These are phyloP conservation scores for Rhagoletis pomonella DNA, from an alignment of 1,140 invertebrate species.

Conservation along the genomic window DNA sequence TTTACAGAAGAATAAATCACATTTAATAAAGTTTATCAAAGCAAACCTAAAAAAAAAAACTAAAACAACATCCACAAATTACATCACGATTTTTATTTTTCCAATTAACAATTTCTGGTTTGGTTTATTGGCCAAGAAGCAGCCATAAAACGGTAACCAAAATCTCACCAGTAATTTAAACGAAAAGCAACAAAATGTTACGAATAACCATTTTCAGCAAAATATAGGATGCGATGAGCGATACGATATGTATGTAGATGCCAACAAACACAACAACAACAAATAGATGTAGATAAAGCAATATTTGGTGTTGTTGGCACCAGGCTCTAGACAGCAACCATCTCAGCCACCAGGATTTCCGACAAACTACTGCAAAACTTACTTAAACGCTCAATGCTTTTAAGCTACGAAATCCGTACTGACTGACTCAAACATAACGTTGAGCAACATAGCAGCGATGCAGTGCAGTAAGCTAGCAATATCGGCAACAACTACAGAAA, in stretches of 20 bases:
- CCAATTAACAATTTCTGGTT: conserved; percentile 13
- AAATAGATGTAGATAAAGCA: background rate
- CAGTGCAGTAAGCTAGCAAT: background rate
- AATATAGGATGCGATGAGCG: background rate
- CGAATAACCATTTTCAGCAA: background rate
- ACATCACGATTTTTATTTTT: background rate
- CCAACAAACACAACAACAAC: background rate
- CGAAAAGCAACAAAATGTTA: background rate
- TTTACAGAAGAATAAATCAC: no score
- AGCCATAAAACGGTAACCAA: background rate
- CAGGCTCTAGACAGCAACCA: conserved; percentile 14
- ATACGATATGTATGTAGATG: background rate
- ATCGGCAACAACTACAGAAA: background rate
- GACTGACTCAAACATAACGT: conserved; percentile 34
- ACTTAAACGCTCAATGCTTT: conserved; percentile 36
- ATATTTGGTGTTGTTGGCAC: background rate
- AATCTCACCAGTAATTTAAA: background rate
- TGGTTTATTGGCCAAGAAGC: conserved; percentile 31
- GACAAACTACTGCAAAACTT: conserved; percentile 44
- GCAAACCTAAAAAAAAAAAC: no score
- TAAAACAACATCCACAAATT: no score
- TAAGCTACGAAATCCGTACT: conserved; percentile 7
- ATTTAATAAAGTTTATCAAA: no score
- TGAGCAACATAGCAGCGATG: background rate
- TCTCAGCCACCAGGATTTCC: conserved; percentile 45